Base-by-base conservation (phyloP, 1,140 invertebrate genomes). In the Drosophila lini region DNA sequence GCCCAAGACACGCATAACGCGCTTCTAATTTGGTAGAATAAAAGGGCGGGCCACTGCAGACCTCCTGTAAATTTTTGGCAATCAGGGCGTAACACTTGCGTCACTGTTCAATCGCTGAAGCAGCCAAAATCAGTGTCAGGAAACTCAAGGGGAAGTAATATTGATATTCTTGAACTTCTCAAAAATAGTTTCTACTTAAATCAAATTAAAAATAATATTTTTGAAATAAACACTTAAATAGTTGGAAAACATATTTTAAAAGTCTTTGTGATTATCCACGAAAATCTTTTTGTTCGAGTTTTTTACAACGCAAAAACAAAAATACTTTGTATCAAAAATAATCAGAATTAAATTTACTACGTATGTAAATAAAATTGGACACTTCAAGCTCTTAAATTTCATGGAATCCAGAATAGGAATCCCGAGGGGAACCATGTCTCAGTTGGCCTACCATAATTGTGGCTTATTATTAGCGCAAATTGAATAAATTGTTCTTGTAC, bases 401-500 rank as follows among this genome's bases (percentile, higher is more conserved):
- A 45, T 13, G 48, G 25, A 41, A 44, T 42, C 28, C n/a, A 57
- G 31, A 53, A 65, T 53, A 60, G 9, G 16, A 42, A 13, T 10
- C 34, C 22, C 50, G 9, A n/a, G 25, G 28, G 31, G 28, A 74
- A 40, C 34, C 36, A 45, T 40, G 42, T 48, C 10, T 47, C 48
- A 76, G 25, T 76, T 69, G 16, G 5, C 34, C 19, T 38, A 10
- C 58, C 40, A 63, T 47, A 61, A 41, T 52, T 47, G 31, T 28
- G 32, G 42, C 58, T 61, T 77, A 67, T 86, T 67, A 88, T 74
- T 56, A 78, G 76, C 74, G 32, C 67, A 81, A 89, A 89, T 89
- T 84, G 80, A 89, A 76, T 89, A 65, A 84, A 89, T 89, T 89
- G 83, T 88, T 88, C 74, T 52, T 82, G 57, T 67, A 74, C 64